A percentile compares a stretch with the other conserved stretches of the same genome.
phyloP scores from a whole-genome alignment of 2,888 invertebrate species.

The Eristalinus sepulchralis region DNA sequence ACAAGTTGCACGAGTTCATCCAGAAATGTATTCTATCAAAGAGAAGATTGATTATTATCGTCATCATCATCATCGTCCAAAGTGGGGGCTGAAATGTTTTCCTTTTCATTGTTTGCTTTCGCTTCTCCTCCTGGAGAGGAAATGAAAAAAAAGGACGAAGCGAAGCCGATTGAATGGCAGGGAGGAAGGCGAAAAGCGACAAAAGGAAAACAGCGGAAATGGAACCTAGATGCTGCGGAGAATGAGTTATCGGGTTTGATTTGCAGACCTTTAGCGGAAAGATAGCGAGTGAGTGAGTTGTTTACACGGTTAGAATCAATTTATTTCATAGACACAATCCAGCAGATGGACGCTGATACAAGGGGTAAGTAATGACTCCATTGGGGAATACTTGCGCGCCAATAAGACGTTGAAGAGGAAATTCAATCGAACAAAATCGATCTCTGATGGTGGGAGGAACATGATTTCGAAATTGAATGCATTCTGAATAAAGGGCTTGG shows the following conservation, averaged over 20 bases:
- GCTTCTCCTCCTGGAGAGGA: not conserved
- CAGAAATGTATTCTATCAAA: conserved; percentile 78
- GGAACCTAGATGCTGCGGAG: conserved; percentile 61
- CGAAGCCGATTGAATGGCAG: conserved; percentile 32
- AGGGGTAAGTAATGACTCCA: conserved; percentile 5
- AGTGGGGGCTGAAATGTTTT: conserved; percentile 9
- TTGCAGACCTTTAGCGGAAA: conserved; percentile 5
- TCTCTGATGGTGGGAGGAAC: not conserved
- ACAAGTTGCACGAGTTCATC: conserved; percentile 80
- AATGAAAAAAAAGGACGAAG: conserved; percentile 46
- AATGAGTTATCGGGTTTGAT: conserved; percentile 48
- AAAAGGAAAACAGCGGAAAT: conserved; percentile 50
- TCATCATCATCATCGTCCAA: not conserved
- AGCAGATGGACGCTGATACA: not conserved
- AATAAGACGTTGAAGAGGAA: not conserved
- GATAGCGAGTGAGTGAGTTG: not conserved
- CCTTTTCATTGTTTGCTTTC: conserved; percentile 18
- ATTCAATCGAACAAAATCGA: not conserved
- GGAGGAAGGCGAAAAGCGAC: conserved; percentile 36
- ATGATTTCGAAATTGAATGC: not conserved
- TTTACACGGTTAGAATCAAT: conserved; percentile 46
- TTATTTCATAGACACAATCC: conserved; percentile 39
- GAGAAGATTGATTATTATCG: conserved; percentile 66
- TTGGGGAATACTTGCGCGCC: not conserved
- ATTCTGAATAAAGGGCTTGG: not conserved